phyloP scores from a whole-genome alignment of 2,113 vertebrate genomes.

The Amphiprion percula region DNA sequence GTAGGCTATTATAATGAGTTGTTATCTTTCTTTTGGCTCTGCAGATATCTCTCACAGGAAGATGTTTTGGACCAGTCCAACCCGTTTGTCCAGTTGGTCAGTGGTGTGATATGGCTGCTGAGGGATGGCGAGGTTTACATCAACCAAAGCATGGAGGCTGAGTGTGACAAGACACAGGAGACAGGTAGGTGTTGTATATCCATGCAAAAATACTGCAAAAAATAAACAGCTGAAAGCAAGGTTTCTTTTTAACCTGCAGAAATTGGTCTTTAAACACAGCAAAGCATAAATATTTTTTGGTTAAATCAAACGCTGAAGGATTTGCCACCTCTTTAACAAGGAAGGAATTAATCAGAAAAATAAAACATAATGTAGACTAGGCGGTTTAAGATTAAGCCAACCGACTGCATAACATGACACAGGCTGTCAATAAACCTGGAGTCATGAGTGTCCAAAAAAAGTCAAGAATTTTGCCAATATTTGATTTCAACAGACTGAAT shows the following conservation, averaged over 20 bases:
- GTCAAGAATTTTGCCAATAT: not conserved
- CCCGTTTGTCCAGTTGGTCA: slow-evolving; percentile 94
- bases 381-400: not conserved
- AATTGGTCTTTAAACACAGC: not conserved
- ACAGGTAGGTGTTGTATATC: slow-evolving; percentile 83
- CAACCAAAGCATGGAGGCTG: slow-evolving; percentile 85
- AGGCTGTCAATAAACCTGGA: not conserved
- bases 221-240: not conserved
- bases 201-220: too few relatives aligned
- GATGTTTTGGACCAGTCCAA: slow-evolving; percentile 89
- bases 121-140: slow-evolving; percentile 90
- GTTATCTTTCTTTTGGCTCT: not conserved
- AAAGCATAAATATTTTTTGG: not conserved
- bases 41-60: slow-evolving; percentile 93
- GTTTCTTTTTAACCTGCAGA: not conserved
- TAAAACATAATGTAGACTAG: not conserved
- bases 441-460: not conserved
- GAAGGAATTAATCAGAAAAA: not conserved
- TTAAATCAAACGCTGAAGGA: not conserved
- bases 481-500: not conserved
- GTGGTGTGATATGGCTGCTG: slow-evolving; percentile 94
- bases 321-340: not conserved
- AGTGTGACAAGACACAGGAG: slow-evolving; percentile 88
- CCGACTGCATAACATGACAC: not conserved
- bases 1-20: not conserved